These are phyloP conservation scores for Mustelus asterias DNA, from an alignment of 2,113 vertebrate genomes.

Conservation along the genomic window DNA sequence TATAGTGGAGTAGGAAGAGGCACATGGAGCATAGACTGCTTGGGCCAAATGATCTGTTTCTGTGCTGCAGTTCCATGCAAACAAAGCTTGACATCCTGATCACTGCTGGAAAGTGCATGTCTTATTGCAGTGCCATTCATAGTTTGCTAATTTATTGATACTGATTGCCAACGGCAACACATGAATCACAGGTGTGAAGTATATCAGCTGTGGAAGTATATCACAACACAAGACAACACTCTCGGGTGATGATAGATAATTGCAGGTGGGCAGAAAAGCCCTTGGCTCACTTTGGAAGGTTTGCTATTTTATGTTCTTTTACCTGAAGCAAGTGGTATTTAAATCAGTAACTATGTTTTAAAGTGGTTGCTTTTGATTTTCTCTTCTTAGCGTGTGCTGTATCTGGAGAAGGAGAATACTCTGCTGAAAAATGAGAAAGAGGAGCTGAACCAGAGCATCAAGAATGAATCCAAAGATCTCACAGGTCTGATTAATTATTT, in stretches of 20 bases:
- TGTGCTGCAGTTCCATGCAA: background rate
- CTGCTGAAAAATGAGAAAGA: constrained; percentile 85
- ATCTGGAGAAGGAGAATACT: constrained; percentile 77
- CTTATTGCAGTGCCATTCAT: background rate
- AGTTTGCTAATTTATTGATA: background rate
- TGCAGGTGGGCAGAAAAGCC: background rate
- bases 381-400: constrained; percentile 67
- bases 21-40: background rate
- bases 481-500: constrained; percentile 57
- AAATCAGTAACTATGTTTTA: background rate
- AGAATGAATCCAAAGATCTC: constrained; percentile 47
- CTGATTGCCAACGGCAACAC: background rate
- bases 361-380: background rate
- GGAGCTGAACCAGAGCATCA: constrained; percentile 71
- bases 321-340: background rate
- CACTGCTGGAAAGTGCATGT: background rate
- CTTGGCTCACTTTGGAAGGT: background rate
- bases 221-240: background rate
- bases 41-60: background rate
- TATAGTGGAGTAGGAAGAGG: background rate
- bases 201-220: background rate
- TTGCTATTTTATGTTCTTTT: background rate
- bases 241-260: background rate
- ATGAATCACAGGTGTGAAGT: background rate
- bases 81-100: background rate